Conservation (phyloP, 1,140 invertebrate species). For the Drosophila kanapiae region DNA sequence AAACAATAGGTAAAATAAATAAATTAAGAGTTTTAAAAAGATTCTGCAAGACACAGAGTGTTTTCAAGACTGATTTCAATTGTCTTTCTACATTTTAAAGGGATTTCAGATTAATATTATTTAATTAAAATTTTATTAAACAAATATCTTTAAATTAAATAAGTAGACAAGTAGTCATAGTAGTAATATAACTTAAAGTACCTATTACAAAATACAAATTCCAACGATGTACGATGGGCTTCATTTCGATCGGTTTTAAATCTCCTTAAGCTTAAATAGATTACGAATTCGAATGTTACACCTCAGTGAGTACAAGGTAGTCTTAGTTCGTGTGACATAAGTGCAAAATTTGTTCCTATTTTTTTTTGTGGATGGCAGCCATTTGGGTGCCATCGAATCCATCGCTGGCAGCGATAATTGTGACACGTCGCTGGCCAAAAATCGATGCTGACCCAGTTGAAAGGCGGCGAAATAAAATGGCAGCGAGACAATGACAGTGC, state of each 20-base stretch:
- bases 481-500: slow-evolving; percentile 32
- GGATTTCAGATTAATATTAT: not conserved
- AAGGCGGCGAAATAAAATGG: slow-evolving; percentile 39
- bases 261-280: slow-evolving; percentile 1
- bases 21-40: too few species aligned
- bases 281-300: not conserved
- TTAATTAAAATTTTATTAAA: not conserved
- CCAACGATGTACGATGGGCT: not conserved
- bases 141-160: not conserved
- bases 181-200: too few species aligned
- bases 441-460: slow-evolving; percentile 81
- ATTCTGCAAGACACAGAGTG: not conserved
- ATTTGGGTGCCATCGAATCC: slow-evolving; percentile 50
- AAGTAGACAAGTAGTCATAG: not conserved
- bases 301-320: slow-evolving; percentile 4
- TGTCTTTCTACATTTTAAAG: not conserved
- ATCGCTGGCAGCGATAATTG: slow-evolving; percentile 65
- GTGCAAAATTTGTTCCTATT: slow-evolving; percentile 8
- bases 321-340: not conserved
- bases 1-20: too few species aligned
- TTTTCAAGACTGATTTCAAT: not conserved
- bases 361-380: slow-evolving; percentile 26
- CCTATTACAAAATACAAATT: not conserved
- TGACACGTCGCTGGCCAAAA: slow-evolving; percentile 75
- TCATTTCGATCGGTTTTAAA: not conserved